These are phyloP conservation scores for Protaetia brevitarsis DNA, from an alignment of 1,140 invertebrate genomes.

Conservation along the genomic window DNA sequence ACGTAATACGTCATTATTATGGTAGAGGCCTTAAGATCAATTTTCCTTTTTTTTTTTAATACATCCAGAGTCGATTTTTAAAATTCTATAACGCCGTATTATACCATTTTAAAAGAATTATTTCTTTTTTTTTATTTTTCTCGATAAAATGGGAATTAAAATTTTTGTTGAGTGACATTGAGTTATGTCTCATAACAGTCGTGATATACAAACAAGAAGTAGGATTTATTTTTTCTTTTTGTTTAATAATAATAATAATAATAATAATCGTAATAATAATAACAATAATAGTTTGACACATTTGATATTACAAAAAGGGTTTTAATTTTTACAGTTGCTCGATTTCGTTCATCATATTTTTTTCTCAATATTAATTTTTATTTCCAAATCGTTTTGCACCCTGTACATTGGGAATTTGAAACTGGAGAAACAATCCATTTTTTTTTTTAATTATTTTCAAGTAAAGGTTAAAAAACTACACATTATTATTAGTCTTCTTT, in stretches of 20 bases:
- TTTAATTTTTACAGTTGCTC: conserved; percentile 40
- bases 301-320: conserved; percentile 46
- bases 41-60: too few relatives aligned
- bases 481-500: conserved; percentile 50
- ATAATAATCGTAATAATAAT: too few relatives aligned
- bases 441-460: too few relatives aligned
- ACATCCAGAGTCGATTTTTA: background rate
- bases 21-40: conserved; percentile 11
- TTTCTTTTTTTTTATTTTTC: too few relatives aligned
- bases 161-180: too few relatives aligned
- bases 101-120: conserved; percentile 12
- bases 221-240: conserved; percentile 32
- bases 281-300: conserved; percentile 48
- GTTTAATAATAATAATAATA: too few relatives aligned
- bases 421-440: conserved; percentile 49
- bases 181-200: conserved; percentile 22
- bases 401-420: conserved; percentile 45
- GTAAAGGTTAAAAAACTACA: conserved; percentile 49
- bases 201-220: conserved; percentile 33
- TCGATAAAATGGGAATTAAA: conserved; percentile 4
- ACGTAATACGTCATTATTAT: conserved; percentile 4
- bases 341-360: conserved; percentile 15
- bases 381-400: conserved; percentile 37
- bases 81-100: too few relatives aligned
- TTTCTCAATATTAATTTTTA: background rate